Conservation (phyloP, 2,113 vertebrate species). For the Cryptoleucopteryx plumbea region DNA sequence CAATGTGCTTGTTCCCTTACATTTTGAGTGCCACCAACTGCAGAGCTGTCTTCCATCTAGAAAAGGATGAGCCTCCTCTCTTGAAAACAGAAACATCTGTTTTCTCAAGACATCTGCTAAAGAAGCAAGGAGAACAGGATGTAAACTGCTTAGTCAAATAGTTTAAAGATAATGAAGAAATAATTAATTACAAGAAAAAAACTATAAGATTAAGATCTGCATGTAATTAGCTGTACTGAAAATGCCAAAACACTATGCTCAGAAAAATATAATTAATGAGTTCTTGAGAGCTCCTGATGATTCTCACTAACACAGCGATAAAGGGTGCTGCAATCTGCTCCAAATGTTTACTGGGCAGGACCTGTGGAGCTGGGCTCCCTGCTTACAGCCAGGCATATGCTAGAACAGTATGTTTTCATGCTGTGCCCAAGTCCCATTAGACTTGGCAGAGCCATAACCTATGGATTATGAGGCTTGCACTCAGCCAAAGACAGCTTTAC, state of each 20-base stretch:
- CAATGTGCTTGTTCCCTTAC: neutral
- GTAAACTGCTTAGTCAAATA: slow-evolving; percentile 64
- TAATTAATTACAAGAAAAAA: slow-evolving; percentile 63
- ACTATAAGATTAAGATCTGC: slow-evolving; percentile 62
- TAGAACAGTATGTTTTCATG: neutral
- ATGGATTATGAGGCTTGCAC: neutral
- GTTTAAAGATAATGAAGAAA: slow-evolving; percentile 69
- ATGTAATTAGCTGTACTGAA: slow-evolving; percentile 67
- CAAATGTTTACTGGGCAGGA: slow-evolving; percentile 16
- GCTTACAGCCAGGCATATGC: slow-evolving; percentile 11
- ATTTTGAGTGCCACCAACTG: neutral
- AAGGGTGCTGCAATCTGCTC: slow-evolving; percentile 52
- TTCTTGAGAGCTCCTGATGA: slow-evolving; percentile 48
- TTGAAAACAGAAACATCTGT: slow-evolving; percentile 66
- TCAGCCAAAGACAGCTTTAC: slow-evolving; percentile 24
- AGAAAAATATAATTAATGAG: slow-evolving; percentile 67
- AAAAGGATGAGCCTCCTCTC: slow-evolving; percentile 1
- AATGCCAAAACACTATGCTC: slow-evolving; percentile 58
- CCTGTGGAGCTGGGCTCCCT: neutral
- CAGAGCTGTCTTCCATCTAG: neutral
- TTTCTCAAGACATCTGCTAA: slow-evolving; percentile 66
- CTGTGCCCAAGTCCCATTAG: slow-evolving; percentile 47
- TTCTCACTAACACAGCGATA: slow-evolving; percentile 33
- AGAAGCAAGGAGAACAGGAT: slow-evolving; percentile 30
- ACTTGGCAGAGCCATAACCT: slow-evolving; percentile 4